phyloP scores from a whole-genome alignment of 2,797 vertebrate genomes.

The Brachyalestes nurse region DNA sequence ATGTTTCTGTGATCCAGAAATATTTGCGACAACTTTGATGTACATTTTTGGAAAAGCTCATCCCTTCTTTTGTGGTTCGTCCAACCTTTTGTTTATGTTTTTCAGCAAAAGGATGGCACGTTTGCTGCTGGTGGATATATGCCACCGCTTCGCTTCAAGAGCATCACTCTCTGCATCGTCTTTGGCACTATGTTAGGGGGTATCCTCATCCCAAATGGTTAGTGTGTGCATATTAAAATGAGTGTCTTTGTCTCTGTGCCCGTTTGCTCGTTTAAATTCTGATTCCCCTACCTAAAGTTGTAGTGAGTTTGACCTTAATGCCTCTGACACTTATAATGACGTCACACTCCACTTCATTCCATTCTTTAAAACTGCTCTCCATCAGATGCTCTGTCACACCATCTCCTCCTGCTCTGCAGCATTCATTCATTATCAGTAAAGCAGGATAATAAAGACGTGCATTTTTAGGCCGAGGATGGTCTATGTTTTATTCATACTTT shows the following conservation, averaged over 20 bases:
- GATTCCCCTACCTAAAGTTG: background rate
- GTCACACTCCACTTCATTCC: constrained; percentile 49
- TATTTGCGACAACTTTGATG: background rate
- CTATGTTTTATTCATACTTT: constrained; percentile 63
- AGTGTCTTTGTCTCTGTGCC: constrained; percentile 23
- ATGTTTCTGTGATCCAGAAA: background rate
- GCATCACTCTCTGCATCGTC: constrained; percentile 90
- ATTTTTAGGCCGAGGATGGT: constrained; percentile 51
- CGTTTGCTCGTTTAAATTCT: constrained; percentile 11
- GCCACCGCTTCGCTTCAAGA: constrained; percentile 97
- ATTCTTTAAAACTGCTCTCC: constrained; percentile 63
- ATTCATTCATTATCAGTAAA: constrained; percentile 53
- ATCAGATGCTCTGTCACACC: constrained; percentile 42
- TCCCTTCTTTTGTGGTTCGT: constrained; percentile 3
- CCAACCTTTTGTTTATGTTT: constrained; percentile 24
- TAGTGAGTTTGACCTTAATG: constrained; percentile 13
- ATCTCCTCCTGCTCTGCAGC: constrained; percentile 20
- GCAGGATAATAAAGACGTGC: constrained; percentile 55
- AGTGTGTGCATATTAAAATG: constrained; percentile 52
- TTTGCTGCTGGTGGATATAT: constrained; percentile 96
- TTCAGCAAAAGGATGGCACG: constrained; percentile 95
- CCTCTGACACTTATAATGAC: constrained; percentile 27
- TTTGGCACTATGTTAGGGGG: constrained; percentile 97
- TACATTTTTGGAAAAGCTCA: background rate
- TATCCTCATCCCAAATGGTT: constrained; percentile 97